A percentile compares a stretch with the other conserved stretches of the same genome.
Evolutionary conservation across 23 tunicate species (phyloP).

Genomic region (Diplosoma virens): DNA sequence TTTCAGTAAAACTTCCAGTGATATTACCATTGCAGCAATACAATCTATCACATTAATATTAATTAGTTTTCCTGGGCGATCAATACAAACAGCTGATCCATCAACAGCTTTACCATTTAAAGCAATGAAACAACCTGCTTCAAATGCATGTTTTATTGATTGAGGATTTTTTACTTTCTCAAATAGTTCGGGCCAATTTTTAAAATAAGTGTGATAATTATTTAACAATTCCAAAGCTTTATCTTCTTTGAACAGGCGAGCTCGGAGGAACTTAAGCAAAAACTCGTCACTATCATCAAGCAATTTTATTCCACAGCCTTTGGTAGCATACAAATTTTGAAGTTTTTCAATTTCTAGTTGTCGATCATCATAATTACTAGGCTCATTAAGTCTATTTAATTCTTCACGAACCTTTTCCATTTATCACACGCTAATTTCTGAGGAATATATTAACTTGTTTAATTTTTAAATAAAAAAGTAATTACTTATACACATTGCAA

Average conservation of each 20-base stretch:
- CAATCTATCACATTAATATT: slow-evolving; percentile 33
- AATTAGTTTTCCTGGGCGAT: slow-evolving; percentile 51
- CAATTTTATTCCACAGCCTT: not conserved
- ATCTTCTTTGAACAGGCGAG: slow-evolving; percentile 57
- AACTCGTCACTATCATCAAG: slow-evolving; percentile 34
- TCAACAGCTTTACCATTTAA: slow-evolving; percentile 49
- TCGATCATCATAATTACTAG: slow-evolving; percentile 49
- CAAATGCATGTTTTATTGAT: slow-evolving; percentile 24
- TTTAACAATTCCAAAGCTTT: slow-evolving; percentile 47
- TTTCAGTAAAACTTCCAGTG: slow-evolving; percentile 42
- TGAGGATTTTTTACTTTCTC: slow-evolving; percentile 63
- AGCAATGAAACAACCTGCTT: slow-evolving; percentile 30
- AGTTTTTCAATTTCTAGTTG: slow-evolving; percentile 47
- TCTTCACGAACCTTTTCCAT: too few species aligned
- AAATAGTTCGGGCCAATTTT: slow-evolving; percentile 51
- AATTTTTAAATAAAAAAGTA: too few species aligned
- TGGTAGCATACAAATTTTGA: slow-evolving; percentile 2
- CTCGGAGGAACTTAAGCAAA: slow-evolving; percentile 61
- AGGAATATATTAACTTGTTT: too few species aligned
- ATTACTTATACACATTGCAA: too few species aligned
- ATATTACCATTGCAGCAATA: slow-evolving; percentile 33
- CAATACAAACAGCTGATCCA: slow-evolving; percentile 58
- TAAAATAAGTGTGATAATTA: slow-evolving; percentile 51
- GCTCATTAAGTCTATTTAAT: slow-evolving; percentile 56
- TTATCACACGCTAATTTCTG: too few species aligned